Percentiles rank a stretch among this genome's conserved stretches.
phyloP scores from a whole-genome alignment of 2,113 vertebrate species.

The Meleagris gallopavo region DNA sequence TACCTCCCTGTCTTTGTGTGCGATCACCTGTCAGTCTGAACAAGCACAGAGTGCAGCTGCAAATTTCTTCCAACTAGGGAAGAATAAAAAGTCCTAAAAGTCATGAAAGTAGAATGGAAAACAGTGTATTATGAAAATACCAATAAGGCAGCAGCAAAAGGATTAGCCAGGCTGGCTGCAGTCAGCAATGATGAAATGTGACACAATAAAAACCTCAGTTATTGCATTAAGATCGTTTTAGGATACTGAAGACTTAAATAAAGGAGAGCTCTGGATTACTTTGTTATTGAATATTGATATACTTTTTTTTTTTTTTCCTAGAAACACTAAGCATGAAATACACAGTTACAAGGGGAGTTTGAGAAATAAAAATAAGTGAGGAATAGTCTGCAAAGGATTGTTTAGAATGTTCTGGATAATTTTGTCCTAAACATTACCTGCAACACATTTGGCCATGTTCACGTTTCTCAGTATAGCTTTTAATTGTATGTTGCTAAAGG shows the following conservation, averaged over 20 bases:
- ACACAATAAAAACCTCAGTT: slow-evolving; percentile 72
- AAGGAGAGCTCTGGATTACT: slow-evolving; percentile 75
- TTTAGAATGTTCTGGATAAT: slow-evolving; percentile 64
- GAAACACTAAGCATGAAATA: slow-evolving; percentile 74
- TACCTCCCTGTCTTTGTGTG: slow-evolving; percentile 15
- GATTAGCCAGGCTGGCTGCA: slow-evolving; percentile 71
- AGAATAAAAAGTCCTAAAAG: neutral
- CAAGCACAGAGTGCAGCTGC: neutral
- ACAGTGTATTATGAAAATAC: slow-evolving; percentile 56
- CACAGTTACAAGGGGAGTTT: slow-evolving; percentile 66
- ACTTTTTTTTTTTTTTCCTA: neutral
- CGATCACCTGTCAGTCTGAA: neutral
- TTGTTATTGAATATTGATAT: slow-evolving; percentile 75
- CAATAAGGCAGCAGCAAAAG: slow-evolving; percentile 66
- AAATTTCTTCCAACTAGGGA: neutral
- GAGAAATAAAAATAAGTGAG: neutral
- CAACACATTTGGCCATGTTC: neutral
- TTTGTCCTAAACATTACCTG: slow-evolving; percentile 55
- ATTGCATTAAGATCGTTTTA: slow-evolving; percentile 73
- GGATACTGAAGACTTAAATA: slow-evolving; percentile 73
- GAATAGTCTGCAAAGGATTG: slow-evolving; percentile 48
- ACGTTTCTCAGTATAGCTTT: neutral
- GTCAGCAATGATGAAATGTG: slow-evolving; percentile 58
- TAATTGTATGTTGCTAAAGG: neutral
- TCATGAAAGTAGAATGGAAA: slow-evolving; percentile 52